A percentile compares a stretch with the other conserved stretches of the same genome.
These are phyloP conservation scores for Volucella inanis DNA, from an alignment of 2,888 invertebrate genomes.

Conservation along the genomic window DNA sequence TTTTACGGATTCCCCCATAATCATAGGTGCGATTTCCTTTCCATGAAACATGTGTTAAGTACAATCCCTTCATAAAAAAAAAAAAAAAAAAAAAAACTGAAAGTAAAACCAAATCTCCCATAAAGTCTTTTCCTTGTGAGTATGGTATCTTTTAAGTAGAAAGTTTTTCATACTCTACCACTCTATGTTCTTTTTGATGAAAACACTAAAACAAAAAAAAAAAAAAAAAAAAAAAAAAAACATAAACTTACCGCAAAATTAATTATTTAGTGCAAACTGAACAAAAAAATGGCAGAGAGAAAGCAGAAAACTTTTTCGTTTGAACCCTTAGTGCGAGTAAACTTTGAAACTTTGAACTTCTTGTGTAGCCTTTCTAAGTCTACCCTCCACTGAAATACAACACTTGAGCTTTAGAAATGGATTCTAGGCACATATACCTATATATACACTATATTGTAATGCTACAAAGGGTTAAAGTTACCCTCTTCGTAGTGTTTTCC, in stretches of 20 bases:
- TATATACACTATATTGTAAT: no score
- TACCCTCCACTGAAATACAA: background rate
- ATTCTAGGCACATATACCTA: background rate
- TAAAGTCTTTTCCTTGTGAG: background rate
- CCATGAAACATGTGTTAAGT: no score
- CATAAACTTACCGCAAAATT: conserved; percentile 10
- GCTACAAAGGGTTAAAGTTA: no score
- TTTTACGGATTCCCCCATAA: no score
- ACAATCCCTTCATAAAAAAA: no score
- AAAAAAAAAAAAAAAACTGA: no score
- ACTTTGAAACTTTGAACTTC: background rate
- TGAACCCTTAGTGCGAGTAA: background rate
- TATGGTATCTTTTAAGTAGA: background rate
- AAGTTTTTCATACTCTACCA: background rate
- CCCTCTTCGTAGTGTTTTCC: no score
- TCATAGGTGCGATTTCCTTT: no score
- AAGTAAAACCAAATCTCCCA: background rate
- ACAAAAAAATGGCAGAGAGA: background rate
- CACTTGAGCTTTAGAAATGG: background rate
- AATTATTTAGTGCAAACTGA: conserved; percentile 27
- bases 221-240: background rate
- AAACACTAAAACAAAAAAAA: background rate
- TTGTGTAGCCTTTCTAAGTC: background rate
- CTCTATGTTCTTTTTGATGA: background rate
- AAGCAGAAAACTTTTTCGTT: conserved; percentile 16